These are phyloP conservation scores for Acromyrmex echinatior DNA, from an alignment of 1,140 invertebrate genomes.

Conservation along the genomic window DNA sequence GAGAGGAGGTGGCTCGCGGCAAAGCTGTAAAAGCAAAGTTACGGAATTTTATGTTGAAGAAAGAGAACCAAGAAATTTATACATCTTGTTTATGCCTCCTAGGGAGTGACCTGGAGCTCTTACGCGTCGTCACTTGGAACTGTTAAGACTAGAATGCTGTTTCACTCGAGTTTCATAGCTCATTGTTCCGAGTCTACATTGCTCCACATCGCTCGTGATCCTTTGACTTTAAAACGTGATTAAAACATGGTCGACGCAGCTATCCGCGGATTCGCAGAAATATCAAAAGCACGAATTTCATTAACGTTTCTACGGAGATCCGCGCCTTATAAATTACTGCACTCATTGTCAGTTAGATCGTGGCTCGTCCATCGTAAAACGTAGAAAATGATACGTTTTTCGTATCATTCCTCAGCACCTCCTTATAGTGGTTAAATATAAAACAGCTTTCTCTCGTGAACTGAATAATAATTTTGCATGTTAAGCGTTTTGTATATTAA, in stretches of 20 bases:
- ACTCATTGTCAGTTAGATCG: not conserved
- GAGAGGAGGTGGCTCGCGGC: not conserved
- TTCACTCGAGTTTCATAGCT: constrained; percentile 60
- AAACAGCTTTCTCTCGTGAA: constrained; percentile 16
- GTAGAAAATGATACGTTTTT: not conserved
- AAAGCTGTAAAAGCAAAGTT: constrained; percentile 41
- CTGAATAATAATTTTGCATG: constrained; percentile 24
- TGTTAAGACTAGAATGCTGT: constrained; percentile 51
- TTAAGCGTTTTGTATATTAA: not conserved
- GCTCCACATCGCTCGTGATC: not conserved
- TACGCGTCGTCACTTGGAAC: constrained; percentile 36
- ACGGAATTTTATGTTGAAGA: constrained; percentile 27
- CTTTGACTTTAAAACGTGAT: constrained; percentile 64
- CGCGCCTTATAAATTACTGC: constrained; percentile 40
- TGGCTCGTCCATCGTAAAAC: constrained; percentile 35
- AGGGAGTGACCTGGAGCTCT: constrained; percentile 37
- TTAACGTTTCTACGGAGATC: constrained; percentile 46
- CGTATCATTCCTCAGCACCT: not conserved
- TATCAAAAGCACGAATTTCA: constrained; percentile 66
- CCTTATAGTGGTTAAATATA: constrained; percentile 26
- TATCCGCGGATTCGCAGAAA: not conserved
- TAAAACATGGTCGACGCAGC: constrained; percentile 17
- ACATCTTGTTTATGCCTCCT: constrained; percentile 52
- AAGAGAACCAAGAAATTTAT: constrained; percentile 50
- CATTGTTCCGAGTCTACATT: constrained; percentile 60